Evolutionary conservation across 2,797 vertebrate species (phyloP), one percentile per base, ranked within the genome.

Genomic region (Crenichthys baileyi): DNA sequence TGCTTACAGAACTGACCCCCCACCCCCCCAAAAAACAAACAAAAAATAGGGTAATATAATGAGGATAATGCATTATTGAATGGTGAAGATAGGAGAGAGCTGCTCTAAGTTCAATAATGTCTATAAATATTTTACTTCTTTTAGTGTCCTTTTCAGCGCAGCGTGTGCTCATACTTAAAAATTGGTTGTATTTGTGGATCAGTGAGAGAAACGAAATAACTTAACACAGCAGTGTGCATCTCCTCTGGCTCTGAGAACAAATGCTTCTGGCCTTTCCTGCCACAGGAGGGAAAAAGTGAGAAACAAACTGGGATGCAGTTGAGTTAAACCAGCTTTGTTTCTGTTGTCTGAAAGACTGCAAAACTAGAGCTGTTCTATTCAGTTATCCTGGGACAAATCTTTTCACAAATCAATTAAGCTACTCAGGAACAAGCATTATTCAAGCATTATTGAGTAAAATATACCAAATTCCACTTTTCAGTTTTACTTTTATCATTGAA

Each of bases 61-160:
- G 83, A 82, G 84, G 87, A 93, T 92, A 89, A 90, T 88, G 78
- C 81, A 89, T 90, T 88, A 93, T 90, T 91, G 80, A 94, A 93
- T 91, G 90, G 94, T 89, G 76, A 92, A 81, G 78, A 89, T 89
- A 56, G 85, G 82, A 87, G 80, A 83, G 79, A 81, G 76, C 56
- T 82, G 68, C 76, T 83, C 26, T 67, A 87, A 83, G 83, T 90
- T 91, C 79, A 86, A 77, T 88, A 89, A 78, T 39, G 31, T 75
- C 71, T 60, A 82, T 78, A 90, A 80, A 90, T 91, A 85, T 91
- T 93, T 92, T 70, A 91, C 73, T 70, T 86, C 70, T 74, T 78
- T 83, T 61, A 73, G 75, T 85, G 61, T 73, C 75, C 77, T 71
- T 88, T 56, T 80, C n/a, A 61, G 46, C 68, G 44, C 53, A 79